Evolutionary conservation across 2,113 vertebrate species (phyloP).

Genomic region (Candoia aspera): DNA sequence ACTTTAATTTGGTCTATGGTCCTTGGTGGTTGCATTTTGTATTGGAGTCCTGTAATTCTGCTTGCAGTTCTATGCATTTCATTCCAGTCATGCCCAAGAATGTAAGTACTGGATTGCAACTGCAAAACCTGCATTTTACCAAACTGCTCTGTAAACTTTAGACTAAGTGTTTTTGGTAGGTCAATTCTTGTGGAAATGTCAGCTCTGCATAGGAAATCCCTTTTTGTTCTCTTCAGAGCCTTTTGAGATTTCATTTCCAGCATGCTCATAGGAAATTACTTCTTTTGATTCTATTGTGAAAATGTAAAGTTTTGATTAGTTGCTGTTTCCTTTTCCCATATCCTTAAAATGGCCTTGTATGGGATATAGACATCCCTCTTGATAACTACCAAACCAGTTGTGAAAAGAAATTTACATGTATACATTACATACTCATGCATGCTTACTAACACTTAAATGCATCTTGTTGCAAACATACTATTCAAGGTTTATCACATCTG

Average conservation of each 20-base stretch:
- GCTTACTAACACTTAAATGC: neutral
- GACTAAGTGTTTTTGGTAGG: neutral
- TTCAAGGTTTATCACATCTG: neutral
- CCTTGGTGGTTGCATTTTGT: neutral
- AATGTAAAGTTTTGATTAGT: slow-evolving; percentile 24
- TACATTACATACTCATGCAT: neutral
- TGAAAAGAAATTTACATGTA: neutral
- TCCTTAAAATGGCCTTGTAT: neutral
- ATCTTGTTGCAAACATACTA: neutral
- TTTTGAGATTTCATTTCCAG: slow-evolving; percentile 15
- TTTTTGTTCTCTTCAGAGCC: neutral
- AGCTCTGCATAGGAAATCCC: neutral
- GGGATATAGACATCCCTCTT: neutral
- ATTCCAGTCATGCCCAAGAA: neutral
- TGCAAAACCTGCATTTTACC: neutral
- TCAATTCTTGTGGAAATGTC: neutral
- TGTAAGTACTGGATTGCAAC: neutral
- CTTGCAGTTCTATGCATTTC: neutral
- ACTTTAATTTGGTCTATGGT: neutral
- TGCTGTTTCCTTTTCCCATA: neutral
- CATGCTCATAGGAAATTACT: slow-evolving; percentile 14
- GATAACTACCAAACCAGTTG: neutral
- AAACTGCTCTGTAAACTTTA: neutral
- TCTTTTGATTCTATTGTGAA: slow-evolving; percentile 22
- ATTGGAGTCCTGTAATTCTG: neutral